Evolutionary conservation across 2,113 vertebrate species (phyloP).

Genomic region (Pelecanoides urinatrix): DNA sequence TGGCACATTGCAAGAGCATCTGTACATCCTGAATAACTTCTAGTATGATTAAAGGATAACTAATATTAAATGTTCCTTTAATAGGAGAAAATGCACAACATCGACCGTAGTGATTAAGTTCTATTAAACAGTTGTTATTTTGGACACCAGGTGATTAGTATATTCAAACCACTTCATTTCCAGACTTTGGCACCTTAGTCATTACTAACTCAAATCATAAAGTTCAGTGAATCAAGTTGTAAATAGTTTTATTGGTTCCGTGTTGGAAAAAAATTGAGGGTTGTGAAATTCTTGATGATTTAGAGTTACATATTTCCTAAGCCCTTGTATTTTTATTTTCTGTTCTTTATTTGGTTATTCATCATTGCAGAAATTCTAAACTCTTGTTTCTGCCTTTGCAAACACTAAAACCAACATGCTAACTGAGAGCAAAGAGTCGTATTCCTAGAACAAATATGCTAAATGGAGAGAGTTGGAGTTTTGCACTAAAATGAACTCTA

Average conservation of each 20-base stretch:
- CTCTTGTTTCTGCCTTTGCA: background rate
- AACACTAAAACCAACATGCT: background rate
- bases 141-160: constrained; percentile 47
- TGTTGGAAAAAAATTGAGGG: background rate
- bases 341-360: background rate
- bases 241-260: constrained; percentile 38
- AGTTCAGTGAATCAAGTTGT: constrained; percentile 55
- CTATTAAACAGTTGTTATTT: constrained; percentile 53
- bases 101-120: constrained; percentile 47
- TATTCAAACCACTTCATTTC: constrained; percentile 46
- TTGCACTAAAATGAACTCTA: background rate
- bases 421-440: background rate
- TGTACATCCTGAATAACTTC: background rate
- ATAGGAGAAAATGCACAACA: constrained; percentile 19
- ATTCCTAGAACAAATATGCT: background rate
- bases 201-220: constrained; percentile 25
- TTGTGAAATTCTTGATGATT: constrained; percentile 8
- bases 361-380: background rate
- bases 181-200: constrained; percentile 44
- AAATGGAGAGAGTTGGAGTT: background rate
- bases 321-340: background rate
- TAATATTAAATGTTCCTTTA: constrained; percentile 28
- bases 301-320: background rate
- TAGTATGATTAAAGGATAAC: constrained; percentile 41
- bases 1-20: background rate